A percentile compares a stretch with the other conserved stretches of the same genome.
phyloP scores from a whole-genome alignment of 1,140 invertebrate genomes.

The Eriosoma lanigerum region DNA sequence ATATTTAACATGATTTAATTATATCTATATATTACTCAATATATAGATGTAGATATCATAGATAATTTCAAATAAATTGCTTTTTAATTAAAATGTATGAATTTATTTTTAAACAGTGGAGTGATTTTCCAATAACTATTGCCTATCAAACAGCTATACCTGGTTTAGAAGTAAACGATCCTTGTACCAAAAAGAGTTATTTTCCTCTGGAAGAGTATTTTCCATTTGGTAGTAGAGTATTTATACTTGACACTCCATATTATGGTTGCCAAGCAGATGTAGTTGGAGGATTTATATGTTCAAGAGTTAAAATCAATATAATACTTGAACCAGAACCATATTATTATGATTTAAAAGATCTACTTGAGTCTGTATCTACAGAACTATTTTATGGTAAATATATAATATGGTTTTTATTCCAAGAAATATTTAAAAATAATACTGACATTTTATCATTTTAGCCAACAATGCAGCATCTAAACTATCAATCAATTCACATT shows the following conservation, averaged over 20 bases:
- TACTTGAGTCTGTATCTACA: background rate
- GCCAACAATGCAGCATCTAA: slow-evolving; percentile 60
- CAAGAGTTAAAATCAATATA: slow-evolving; percentile 37
- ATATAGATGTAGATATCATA: no score
- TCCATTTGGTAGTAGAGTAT: slow-evolving; percentile 67
- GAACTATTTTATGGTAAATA: slow-evolving; percentile 32
- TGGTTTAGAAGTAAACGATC: slow-evolving; percentile 61
- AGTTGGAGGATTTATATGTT: slow-evolving; percentile 30
- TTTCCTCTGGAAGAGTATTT: slow-evolving; percentile 73
- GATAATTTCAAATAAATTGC: no score
- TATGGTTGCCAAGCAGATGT: slow-evolving; percentile 64
- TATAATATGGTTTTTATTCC: slow-evolving; percentile 2
- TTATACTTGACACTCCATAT: slow-evolving; percentile 75
- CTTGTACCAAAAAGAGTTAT: slow-evolving; percentile 9
- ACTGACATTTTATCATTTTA: slow-evolving; percentile 51
- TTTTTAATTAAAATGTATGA: no score
- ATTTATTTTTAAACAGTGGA: slow-evolving; percentile 52
- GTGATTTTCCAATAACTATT: slow-evolving; percentile 43
- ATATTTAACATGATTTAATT: no score
- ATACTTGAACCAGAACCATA: slow-evolving; percentile 52
- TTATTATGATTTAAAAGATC: slow-evolving; percentile 53
- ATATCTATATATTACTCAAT: no score
- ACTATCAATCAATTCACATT: slow-evolving; percentile 67
- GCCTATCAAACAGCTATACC: slow-evolving; percentile 70
- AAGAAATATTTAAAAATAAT: background rate